Percentiles rank a stretch among this genome's conserved stretches.
Evolutionary conservation across 2,888 invertebrate species (phyloP).

Genomic region (Biston stratarius): DNA sequence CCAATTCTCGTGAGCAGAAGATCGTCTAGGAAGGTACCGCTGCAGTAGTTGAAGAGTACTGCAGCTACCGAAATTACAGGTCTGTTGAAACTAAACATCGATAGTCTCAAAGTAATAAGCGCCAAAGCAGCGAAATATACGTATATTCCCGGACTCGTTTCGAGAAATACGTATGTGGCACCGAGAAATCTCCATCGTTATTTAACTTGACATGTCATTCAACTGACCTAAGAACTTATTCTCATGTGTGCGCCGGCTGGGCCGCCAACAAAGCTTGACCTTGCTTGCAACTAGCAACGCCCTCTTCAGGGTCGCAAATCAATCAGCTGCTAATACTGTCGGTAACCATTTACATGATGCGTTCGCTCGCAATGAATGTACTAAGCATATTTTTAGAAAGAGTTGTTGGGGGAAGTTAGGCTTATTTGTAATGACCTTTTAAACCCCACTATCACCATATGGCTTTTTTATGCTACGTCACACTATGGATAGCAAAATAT

Average conservation of each 20-base stretch:
- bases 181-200: background rate
- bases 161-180: background rate
- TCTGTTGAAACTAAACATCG: no score
- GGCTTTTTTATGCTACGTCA: no score
- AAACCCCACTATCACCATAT: no score
- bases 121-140: no score
- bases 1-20: no score
- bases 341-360: constrained; percentile 7
- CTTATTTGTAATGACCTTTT: background rate
- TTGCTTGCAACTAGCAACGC: constrained; percentile 32
- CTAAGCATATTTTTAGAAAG: constrained; percentile 5
- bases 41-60: no score
- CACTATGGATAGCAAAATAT: no score
- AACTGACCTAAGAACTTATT: constrained; percentile 26
- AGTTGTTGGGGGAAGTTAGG: background rate
- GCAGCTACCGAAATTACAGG: no score
- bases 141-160: background rate
- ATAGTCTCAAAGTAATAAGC: no score
- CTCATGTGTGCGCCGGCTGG: constrained; percentile 10
- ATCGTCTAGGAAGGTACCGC: no score
- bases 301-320: constrained; percentile 25
- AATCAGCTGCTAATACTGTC: constrained; percentile 17
- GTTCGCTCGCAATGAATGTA: constrained; percentile 5
- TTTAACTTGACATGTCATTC: constrained; percentile 3
- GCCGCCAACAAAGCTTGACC: constrained; percentile 28